Conservation (phyloP, 2,113 vertebrate species). For the Pseudolaguvia tuberculata region DNA sequence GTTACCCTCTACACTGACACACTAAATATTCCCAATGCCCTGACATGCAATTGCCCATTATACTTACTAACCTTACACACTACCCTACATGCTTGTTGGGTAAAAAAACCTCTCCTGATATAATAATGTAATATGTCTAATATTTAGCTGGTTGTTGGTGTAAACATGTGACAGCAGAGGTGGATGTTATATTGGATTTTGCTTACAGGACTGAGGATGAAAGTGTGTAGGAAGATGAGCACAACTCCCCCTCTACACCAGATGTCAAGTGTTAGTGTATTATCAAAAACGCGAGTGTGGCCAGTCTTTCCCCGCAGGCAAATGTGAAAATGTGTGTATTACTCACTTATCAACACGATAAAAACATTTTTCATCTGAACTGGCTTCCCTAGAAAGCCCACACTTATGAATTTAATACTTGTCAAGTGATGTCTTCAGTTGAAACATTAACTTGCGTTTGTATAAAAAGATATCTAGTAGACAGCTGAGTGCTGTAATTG, state of each 20-base stretch:
- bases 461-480: background rate
- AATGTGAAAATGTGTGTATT: conserved; percentile 31
- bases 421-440: background rate
- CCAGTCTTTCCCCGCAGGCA: conserved; percentile 36
- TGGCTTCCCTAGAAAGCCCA: conserved; percentile 17
- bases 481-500: background rate
- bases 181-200: conserved; percentile 61
- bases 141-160: conserved; percentile 53
- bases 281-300: conserved; percentile 50
- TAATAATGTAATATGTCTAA: conserved; percentile 49
- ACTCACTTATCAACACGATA: conserved; percentile 29
- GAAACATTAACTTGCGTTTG: background rate
- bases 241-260: conserved; percentile 56
- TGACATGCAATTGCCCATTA: background rate
- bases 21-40: background rate
- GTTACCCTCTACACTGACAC: background rate
- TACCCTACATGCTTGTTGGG: background rate
- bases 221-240: conserved; percentile 61
- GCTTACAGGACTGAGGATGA: conserved; percentile 63
- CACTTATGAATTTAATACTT: background rate
- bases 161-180: conserved; percentile 55
- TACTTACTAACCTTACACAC: background rate
- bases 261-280: conserved; percentile 58
- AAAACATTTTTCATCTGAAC: conserved; percentile 24
- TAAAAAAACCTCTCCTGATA: conserved; percentile 14